A percentile compares a stretch with the other conserved stretches of the same genome.
phyloP scores from a whole-genome alignment of 2,888 invertebrate species.

The Saturnia japonica region DNA sequence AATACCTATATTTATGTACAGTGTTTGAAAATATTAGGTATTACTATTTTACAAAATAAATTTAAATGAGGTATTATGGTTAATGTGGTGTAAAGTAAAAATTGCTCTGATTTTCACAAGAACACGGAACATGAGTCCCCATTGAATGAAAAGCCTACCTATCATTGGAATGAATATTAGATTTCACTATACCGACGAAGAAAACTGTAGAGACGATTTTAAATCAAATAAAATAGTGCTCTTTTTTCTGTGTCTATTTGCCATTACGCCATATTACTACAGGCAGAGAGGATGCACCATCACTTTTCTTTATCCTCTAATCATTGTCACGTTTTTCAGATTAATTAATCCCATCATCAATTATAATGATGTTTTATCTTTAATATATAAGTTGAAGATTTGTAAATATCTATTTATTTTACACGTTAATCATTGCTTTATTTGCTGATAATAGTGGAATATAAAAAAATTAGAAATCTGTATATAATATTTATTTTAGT shows the following conservation, averaged over 20 bases:
- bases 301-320: no score
- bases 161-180: slow-evolving; percentile 71
- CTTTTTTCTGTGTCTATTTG: not conserved
- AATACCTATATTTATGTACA: not conserved
- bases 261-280: not conserved
- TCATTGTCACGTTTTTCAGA: not conserved
- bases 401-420: no score
- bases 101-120: slow-evolving; percentile 45
- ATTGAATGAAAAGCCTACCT: slow-evolving; percentile 64
- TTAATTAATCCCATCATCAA: not conserved
- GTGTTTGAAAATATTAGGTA: not conserved
- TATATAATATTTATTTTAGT: no score
- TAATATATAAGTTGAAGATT: not conserved
- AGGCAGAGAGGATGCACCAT: not conserved
- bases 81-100: slow-evolving; percentile 36
- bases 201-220: slow-evolving; percentile 43
- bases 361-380: not conserved
- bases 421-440: no score
- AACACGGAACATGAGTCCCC: slow-evolving; percentile 46
- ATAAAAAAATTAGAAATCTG: no score
- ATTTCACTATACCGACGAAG: slow-evolving; percentile 61
- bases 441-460: no score
- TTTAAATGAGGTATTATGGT: not conserved
- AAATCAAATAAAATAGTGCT: not conserved
- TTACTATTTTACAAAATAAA: not conserved